Evolutionary conservation across 1,140 invertebrate genomes (phyloP).

Genomic region (Tetraneura akinire): DNA sequence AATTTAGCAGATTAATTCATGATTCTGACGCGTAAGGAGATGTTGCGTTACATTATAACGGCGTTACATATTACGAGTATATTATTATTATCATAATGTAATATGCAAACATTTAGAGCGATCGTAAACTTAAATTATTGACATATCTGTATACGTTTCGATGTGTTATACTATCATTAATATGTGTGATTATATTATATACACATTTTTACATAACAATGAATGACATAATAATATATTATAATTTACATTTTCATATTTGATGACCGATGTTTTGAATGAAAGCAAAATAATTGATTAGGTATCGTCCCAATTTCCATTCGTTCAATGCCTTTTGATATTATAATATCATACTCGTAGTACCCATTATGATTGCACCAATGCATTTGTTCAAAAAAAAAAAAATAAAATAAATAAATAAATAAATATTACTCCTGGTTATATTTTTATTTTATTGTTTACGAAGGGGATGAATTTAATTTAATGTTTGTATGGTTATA

Average conservation of each 20-base stretch:
- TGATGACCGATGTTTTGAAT: background rate
- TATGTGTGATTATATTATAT: too few species aligned
- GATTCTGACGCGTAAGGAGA: background rate
- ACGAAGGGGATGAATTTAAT: too few species aligned
- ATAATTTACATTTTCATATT: background rate
- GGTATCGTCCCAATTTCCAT: too few species aligned
- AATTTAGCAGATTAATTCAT: slow-evolving; percentile 26
- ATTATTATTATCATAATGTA: background rate
- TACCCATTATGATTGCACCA: too few species aligned
- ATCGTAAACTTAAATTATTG: background rate
- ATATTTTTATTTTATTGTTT: too few species aligned
- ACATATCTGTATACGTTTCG: background rate
- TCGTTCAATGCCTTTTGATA: too few species aligned
- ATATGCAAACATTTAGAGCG: background rate
- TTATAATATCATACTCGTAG: too few species aligned
- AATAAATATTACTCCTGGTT: too few species aligned
- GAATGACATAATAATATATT: background rate
- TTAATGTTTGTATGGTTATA: too few species aligned
- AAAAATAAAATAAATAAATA: too few species aligned
- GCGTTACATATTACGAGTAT: background rate
- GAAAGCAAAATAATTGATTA: background rate
- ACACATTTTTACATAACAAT: background rate
- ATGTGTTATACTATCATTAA: too few species aligned
- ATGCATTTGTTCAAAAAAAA: too few species aligned
- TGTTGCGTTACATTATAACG: background rate